Evolutionary conservation across 2,113 vertebrate genomes (phyloP), one percentile per base, ranked within the genome.

Genomic region (Clarias gariepinus): DNA sequence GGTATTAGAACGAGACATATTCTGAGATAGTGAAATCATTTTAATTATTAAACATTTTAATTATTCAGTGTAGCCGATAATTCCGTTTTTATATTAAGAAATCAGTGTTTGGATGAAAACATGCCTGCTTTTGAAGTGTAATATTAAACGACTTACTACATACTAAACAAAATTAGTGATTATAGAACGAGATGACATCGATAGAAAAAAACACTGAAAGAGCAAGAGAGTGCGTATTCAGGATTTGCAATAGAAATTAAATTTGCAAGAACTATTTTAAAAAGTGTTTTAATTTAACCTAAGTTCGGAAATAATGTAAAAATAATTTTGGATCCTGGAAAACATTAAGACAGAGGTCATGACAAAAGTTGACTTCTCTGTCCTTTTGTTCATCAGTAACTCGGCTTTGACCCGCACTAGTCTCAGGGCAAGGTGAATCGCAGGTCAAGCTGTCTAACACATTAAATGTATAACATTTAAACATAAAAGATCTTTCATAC

Each of bases 401-500:
- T 97, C 95, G 98, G 96, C 98, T 98, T 99, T 99, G 98, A 99
- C 97, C 98, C 96, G 97, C 97, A 96, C 97, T 96, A 95, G 96
- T 92, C 86, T 88, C 94, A 93, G 94, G 94, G 93, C 93, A 96
- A 97, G 98, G 98, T 99, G 97, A 99, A 97, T 96, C 95, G 82
- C 96, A 97, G 97, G 98, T 99, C 98, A 99, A 94, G 92, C 94
- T 91, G 98, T 98, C 98, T 98, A 93, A 97, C 95, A 94, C 95
- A 96, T 95, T 95, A 97, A 96, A 97, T 95, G 95, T 28, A 84
- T 21, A 86, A 64, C n/a, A 28, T 52, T 73, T 84, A 68, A 76
- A 83, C 21, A 13, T n/a, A 81, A 13, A 87, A 21, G 4, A 5
- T 28, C 5, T 53, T 30, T 66, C 3, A 28, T 81, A 5, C 7